These are phyloP conservation scores for Esox niger DNA, from an alignment of 2,113 vertebrate species.

Conservation along the genomic window DNA sequence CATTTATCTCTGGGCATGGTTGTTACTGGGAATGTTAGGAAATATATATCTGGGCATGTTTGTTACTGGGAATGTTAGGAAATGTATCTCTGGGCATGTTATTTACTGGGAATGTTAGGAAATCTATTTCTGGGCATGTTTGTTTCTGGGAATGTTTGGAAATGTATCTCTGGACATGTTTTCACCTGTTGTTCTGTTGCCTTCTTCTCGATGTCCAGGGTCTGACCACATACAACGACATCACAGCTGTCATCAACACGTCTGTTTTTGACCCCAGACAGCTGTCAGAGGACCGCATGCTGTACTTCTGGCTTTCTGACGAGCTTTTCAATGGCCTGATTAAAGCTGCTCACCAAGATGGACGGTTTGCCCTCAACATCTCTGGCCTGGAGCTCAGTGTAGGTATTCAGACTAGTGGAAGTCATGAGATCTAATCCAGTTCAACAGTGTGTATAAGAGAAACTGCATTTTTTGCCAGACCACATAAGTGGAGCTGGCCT, in stretches of 20 bases:
- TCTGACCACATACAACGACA: slow-evolving; percentile 69
- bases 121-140: too few relatives aligned
- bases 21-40: too few relatives aligned
- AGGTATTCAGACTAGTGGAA: slow-evolving; percentile 20
- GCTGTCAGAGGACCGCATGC: slow-evolving; percentile 76
- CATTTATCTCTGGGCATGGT: too few relatives aligned
- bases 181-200: background rate
- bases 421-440: too few relatives aligned
- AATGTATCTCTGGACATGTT: background rate
- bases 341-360: slow-evolving; percentile 72
- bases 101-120: background rate
- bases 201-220: slow-evolving; percentile 67
- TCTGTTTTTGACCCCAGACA: slow-evolving; percentile 71
- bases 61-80: too few relatives aligned
- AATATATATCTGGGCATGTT: too few relatives aligned
- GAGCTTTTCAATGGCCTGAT: slow-evolving; percentile 73
- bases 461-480: too few relatives aligned
- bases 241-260: slow-evolving; percentile 49
- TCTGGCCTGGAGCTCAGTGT: slow-evolving; percentile 74
- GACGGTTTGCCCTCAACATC: slow-evolving; percentile 66
- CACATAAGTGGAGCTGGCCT: too few relatives aligned
- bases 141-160: too few relatives aligned
- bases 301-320: slow-evolving; percentile 83
- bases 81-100: too few relatives aligned
- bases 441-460: too few relatives aligned